phyloP scores from a whole-genome alignment of 2,113 vertebrate species.

The Gavialis gangeticus region DNA sequence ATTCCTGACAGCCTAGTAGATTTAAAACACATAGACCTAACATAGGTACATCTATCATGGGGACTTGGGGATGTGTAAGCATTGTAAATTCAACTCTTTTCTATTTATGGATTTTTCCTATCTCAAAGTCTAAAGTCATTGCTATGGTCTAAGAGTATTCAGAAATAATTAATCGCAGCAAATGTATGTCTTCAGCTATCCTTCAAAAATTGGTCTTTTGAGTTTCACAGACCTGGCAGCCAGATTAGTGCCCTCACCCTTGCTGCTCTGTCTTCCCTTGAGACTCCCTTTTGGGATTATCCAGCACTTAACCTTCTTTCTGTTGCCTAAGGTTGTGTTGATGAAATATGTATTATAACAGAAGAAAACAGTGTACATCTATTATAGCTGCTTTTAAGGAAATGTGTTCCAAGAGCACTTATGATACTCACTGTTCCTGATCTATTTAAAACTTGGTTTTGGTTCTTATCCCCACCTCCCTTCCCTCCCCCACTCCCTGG shows the following conservation, averaged over 20 bases:
- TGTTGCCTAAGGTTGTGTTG: neutral
- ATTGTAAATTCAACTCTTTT: neutral
- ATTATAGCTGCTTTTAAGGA: neutral
- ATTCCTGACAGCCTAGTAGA: neutral
- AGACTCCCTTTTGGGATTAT: neutral
- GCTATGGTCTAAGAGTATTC: neutral
- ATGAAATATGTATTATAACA: neutral
- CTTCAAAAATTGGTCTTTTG: neutral
- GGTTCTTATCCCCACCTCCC: neutral
- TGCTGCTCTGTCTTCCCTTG: neutral
- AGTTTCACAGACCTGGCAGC: neutral
- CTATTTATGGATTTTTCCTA: neutral
- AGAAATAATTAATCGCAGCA: constrained; percentile 7
- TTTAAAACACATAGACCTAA: neutral
- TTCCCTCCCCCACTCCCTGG: too few species aligned
- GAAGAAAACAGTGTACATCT: neutral
- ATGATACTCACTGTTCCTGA: neutral
- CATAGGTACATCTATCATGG: neutral
- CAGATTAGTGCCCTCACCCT: neutral
- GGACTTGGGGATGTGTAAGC: neutral
- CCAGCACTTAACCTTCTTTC: neutral
- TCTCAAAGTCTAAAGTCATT: neutral
- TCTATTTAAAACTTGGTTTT: neutral
- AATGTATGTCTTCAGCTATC: neutral
- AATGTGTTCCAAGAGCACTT: neutral